Conservation (phyloP, 1,140 invertebrate species). For the Pygmarrhopalites habei region DNA sequence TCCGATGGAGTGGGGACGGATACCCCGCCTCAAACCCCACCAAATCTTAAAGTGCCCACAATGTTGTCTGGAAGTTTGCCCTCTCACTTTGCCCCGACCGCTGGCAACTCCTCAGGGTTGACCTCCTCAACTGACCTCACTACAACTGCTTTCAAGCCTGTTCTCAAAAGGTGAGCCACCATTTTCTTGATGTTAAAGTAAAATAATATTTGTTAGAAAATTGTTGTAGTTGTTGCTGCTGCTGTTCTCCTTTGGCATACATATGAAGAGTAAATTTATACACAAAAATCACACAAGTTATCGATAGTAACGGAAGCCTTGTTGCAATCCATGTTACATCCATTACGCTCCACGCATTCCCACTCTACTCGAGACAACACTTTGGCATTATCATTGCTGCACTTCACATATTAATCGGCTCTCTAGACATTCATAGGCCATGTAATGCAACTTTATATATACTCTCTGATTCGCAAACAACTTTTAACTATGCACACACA, state of each 20-base stretch:
- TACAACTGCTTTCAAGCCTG: constrained; percentile 39
- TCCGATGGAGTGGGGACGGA: constrained; percentile 35
- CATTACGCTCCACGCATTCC: constrained; percentile 6
- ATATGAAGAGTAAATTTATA: too few species aligned
- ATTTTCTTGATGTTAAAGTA: too few species aligned
- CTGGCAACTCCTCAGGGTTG: constrained; percentile 29
- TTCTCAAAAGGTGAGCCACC: constrained; percentile 40
- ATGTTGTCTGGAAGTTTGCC: constrained; percentile 35
- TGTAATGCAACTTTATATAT: neutral
- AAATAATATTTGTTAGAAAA: too few species aligned
- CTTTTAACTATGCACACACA: too few species aligned
- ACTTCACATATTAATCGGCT: constrained; percentile 6
- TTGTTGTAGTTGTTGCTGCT: too few species aligned
- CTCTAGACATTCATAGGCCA: neutral
- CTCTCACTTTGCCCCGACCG: constrained; percentile 29
- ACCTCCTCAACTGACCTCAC: constrained; percentile 32
- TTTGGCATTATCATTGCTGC: neutral
- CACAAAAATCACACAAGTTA: neutral
- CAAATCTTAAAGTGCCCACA: constrained; percentile 38
- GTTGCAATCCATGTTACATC: constrained; percentile 12
- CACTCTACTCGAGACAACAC: neutral
- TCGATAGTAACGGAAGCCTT: constrained; percentile 10
- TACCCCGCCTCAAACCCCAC: constrained; percentile 39
- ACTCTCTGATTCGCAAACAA: too few species aligned
- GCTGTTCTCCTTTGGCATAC: too few species aligned